These are phyloP conservation scores for Clarias fuscus DNA, from an alignment of 2,797 vertebrate species.

Conservation along the genomic window DNA sequence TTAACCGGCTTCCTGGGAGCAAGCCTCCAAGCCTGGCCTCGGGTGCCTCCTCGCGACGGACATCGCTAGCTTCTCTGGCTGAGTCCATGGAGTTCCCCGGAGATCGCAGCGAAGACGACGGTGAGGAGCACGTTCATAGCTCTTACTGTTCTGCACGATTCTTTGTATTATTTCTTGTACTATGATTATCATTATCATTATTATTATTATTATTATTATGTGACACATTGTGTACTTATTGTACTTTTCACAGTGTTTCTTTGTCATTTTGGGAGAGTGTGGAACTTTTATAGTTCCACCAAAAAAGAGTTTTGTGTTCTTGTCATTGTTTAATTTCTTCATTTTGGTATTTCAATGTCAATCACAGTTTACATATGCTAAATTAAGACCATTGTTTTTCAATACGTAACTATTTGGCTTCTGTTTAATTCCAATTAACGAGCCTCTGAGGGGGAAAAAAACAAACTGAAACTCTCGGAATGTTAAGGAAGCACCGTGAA, in stretches of 20 bases:
- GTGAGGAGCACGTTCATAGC: slow-evolving; percentile 69
- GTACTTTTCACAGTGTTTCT: slow-evolving; percentile 28
- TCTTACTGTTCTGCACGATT: background rate
- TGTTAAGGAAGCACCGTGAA: slow-evolving; percentile 34
- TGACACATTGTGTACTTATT: background rate
- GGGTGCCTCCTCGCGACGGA: slow-evolving; percentile 91
- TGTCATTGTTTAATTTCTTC: slow-evolving; percentile 4
- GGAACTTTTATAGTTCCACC: background rate
- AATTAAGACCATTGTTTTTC: background rate
- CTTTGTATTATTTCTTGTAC: background rate
- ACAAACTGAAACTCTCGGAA: background rate
- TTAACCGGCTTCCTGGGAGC: slow-evolving; percentile 94
- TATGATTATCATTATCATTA: no score
- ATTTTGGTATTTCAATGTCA: background rate
- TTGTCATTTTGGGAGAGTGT: background rate
- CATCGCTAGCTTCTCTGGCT: slow-evolving; percentile 90
- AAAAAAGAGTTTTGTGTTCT: background rate
- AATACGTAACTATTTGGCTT: background rate
- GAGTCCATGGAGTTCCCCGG: slow-evolving; percentile 90
- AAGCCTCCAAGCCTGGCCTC: slow-evolving; percentile 92
- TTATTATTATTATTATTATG: background rate
- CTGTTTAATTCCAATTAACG: background rate
- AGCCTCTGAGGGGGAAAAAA: background rate
- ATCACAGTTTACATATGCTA: background rate
- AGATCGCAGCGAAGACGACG: slow-evolving; percentile 93